These are phyloP conservation scores for Masticophis lateralis DNA, from an alignment of 2,797 vertebrate genomes.

Conservation along the genomic window DNA sequence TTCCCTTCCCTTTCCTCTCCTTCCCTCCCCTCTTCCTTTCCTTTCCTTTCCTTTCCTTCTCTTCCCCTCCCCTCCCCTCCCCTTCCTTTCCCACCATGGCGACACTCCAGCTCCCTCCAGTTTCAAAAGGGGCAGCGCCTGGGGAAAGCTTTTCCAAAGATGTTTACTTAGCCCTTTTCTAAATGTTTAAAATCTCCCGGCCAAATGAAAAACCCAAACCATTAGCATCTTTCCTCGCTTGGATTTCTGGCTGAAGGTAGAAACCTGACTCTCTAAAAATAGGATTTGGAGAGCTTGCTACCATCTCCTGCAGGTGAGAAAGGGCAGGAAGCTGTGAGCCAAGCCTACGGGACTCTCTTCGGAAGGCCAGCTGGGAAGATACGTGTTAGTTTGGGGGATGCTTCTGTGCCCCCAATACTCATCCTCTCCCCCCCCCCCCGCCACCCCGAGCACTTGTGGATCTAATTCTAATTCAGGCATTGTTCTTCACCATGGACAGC, in stretches of 20 bases:
- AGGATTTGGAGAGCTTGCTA: background rate
- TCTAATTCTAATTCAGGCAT: background rate
- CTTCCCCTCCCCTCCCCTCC: background rate
- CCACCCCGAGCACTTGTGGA: background rate
- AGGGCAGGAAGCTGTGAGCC: background rate
- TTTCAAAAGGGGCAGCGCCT: background rate
- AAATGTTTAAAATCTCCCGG: conserved; percentile 46
- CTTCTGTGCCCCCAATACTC: background rate
- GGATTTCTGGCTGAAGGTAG: background rate
- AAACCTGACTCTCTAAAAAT: background rate
- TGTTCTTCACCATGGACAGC: background rate
- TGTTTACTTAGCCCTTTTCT: conserved; percentile 29
- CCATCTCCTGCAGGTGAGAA: background rate
- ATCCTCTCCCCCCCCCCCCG: too few relatives aligned
- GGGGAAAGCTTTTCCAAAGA: conserved; percentile 25
- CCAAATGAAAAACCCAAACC: conserved; percentile 36
- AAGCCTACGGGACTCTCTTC: background rate
- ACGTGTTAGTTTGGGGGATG: too few relatives aligned
- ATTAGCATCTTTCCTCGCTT: background rate
- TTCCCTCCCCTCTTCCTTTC: too few relatives aligned
- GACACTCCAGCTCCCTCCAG: conserved; percentile 3
- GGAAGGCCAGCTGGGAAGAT: background rate
- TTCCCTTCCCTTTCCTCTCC: too few relatives aligned
- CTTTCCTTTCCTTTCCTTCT: too few relatives aligned
- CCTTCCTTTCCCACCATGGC: background rate